Evolutionary conservation across 2,888 invertebrate species (phyloP).

Genomic region (Scaptomyza cyrtandrae): DNA sequence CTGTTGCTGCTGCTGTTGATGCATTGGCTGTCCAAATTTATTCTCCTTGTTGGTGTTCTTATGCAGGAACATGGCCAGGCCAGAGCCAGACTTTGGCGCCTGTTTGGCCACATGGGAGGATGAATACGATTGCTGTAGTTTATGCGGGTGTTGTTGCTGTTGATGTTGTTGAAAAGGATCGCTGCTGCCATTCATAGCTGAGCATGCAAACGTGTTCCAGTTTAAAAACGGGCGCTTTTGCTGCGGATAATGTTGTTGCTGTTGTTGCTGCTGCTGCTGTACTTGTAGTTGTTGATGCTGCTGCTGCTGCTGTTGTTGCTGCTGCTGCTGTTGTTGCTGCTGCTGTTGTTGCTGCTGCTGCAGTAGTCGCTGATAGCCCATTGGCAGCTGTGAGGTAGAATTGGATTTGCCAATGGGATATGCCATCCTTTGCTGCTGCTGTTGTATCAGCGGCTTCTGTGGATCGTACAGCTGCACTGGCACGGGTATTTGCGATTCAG

Average conservation of each 20-base stretch:
- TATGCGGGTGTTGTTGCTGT: conserved; percentile 61
- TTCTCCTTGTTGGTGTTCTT: conserved; percentile 81
- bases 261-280: conserved; percentile 29
- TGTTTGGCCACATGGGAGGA: conserved; percentile 76
- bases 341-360: conserved; percentile 74
- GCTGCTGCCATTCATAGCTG: conserved; percentile 75
- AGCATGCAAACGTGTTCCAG: conserved; percentile 83
- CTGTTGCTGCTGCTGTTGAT: conserved; percentile 32
- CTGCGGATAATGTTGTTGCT: conserved; percentile 72
- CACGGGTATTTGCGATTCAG: conserved; percentile 72
- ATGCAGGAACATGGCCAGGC: conserved; percentile 64
- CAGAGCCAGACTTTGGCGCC: conserved; percentile 54
- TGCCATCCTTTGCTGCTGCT: conserved; percentile 57
- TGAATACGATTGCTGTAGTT: conserved; percentile 73
- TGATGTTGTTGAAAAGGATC: conserved; percentile 77
- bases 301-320: conserved; percentile 36
- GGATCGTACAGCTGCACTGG: conserved; percentile 71
- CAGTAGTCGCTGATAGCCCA: conserved; percentile 77
- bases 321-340: conserved; percentile 52
- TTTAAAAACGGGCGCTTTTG: conserved; percentile 82
- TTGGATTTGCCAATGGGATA: conserved; percentile 83
- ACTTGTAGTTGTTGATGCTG: conserved; percentile 50
- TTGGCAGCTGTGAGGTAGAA: conserved; percentile 83
- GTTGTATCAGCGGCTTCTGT: conserved; percentile 67
- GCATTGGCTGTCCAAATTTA: conserved; percentile 66